A percentile compares a stretch with the other conserved stretches of the same genome.
These are phyloP conservation scores for Plagiodera versicolora DNA, from an alignment of 2,888 invertebrate genomes.

Conservation along the genomic window DNA sequence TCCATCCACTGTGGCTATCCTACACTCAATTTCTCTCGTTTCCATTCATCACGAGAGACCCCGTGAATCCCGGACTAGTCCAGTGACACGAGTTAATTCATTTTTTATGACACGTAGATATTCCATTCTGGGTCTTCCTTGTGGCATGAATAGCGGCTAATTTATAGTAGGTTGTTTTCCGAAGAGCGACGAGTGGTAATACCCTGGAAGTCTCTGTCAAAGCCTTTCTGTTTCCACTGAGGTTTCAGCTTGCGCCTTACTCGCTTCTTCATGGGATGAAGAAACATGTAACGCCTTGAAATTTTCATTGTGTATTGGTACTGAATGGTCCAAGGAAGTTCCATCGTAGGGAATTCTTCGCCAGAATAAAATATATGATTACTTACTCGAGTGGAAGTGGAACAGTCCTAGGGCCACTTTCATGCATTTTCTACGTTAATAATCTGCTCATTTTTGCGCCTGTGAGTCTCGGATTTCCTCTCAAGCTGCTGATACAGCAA, in stretches of 20 bases:
- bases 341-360: no score
- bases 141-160: conserved; percentile 6
- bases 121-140: neutral
- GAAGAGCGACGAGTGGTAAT: neutral
- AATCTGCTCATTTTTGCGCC: no score
- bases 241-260: neutral
- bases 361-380: no score
- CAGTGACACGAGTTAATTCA: conserved; percentile 19
- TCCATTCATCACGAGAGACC: conserved; percentile 4
- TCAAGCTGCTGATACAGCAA: no score
- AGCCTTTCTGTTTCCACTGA: neutral
- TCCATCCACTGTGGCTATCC: no score
- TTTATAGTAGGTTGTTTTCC: conserved; percentile 5
- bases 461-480: no score
- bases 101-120: conserved; percentile 13
- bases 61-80: neutral
- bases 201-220: neutral
- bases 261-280: neutral
- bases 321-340: no score
- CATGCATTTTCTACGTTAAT: no score
- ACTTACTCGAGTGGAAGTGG: no score
- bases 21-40: no score
- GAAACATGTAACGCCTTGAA: neutral
- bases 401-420: no score
- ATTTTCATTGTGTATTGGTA: no score